phyloP scores from a whole-genome alignment of 2,113 vertebrate species.

The Dryoscopus gambensis region DNA sequence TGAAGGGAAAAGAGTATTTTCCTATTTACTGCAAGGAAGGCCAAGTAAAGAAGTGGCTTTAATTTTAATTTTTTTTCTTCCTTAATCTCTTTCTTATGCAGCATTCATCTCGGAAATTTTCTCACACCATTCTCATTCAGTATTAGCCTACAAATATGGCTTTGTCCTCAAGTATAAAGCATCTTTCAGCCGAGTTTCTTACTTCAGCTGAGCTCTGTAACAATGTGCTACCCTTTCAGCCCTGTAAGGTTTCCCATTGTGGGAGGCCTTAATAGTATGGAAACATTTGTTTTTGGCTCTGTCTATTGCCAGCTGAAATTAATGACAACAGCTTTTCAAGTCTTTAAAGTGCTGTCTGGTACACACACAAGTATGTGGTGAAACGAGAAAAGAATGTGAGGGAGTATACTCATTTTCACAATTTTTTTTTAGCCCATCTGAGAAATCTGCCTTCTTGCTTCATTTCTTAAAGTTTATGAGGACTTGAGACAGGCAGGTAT shows the following conservation, averaged over 20 bases:
- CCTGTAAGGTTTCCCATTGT: neutral
- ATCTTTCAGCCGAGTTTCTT: neutral
- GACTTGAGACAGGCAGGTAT: neutral
- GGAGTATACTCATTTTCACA: neutral
- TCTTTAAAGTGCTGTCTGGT: constrained; percentile 1
- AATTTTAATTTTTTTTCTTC: neutral
- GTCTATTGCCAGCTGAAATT: constrained; percentile 11
- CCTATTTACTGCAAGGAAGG: neutral
- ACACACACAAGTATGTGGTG: neutral
- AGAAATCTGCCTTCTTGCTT: neutral
- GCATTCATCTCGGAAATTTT: neutral
- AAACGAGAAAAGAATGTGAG: neutral
- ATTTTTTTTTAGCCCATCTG: neutral
- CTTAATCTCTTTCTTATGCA: neutral
- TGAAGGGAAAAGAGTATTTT: neutral
- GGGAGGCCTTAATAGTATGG: neutral
- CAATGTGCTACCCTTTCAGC: neutral
- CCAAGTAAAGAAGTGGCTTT: neutral
- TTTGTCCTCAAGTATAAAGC: neutral
- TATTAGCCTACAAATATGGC: neutral
- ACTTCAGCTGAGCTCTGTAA: neutral
- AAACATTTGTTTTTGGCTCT: neutral
- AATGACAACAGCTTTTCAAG: constrained; percentile 1
- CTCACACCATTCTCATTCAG: neutral
- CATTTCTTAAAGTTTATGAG: neutral